Evolutionary conservation across 2,797 vertebrate species (phyloP).

Genomic region (Pseudomugil tenellus): DNA sequence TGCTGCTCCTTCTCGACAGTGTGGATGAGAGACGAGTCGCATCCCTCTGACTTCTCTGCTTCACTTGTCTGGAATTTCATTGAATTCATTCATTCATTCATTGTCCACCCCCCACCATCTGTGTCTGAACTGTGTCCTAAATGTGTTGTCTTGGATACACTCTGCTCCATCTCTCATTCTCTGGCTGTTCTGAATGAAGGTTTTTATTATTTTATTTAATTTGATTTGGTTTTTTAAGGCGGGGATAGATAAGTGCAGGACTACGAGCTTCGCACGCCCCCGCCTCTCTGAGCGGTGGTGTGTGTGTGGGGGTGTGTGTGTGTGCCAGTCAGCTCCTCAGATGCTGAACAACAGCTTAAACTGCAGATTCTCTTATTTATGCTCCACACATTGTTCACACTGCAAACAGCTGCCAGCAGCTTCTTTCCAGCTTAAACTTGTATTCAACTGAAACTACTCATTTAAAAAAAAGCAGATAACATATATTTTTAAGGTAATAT

Average conservation of each 20-base stretch:
- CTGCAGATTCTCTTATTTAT: neutral
- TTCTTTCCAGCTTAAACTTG: neutral
- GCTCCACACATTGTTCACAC: neutral
- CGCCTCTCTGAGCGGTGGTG: slow-evolving; percentile 52
- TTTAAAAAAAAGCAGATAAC: neutral
- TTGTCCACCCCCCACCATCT: slow-evolving; percentile 43
- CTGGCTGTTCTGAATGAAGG: slow-evolving; percentile 83
- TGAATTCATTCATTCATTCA: slow-evolving; percentile 38
- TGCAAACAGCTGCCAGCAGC: neutral
- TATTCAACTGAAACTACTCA: neutral
- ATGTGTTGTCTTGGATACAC: slow-evolving; percentile 83
- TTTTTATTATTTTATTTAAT: slow-evolving; percentile 52
- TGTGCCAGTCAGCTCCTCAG: slow-evolving; percentile 65
- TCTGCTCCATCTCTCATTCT: slow-evolving; percentile 71
- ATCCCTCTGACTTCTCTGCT: slow-evolving; percentile 77
- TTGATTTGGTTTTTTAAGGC: slow-evolving; percentile 49
- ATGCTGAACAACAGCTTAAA: slow-evolving; percentile 38
- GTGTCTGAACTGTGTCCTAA: slow-evolving; percentile 65
- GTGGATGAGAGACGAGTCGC: slow-evolving; percentile 87
- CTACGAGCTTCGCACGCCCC: slow-evolving; percentile 49
- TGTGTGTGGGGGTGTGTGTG: slow-evolving; percentile 51
- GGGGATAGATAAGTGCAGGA: slow-evolving; percentile 86
- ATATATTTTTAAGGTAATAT: neutral
- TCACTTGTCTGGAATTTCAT: slow-evolving; percentile 53
- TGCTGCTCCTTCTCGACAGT: slow-evolving; percentile 88